A percentile compares a stretch with the other conserved stretches of the same genome.
phyloP scores from a whole-genome alignment of 2,888 invertebrate species.

The Latrodectus elegans region DNA sequence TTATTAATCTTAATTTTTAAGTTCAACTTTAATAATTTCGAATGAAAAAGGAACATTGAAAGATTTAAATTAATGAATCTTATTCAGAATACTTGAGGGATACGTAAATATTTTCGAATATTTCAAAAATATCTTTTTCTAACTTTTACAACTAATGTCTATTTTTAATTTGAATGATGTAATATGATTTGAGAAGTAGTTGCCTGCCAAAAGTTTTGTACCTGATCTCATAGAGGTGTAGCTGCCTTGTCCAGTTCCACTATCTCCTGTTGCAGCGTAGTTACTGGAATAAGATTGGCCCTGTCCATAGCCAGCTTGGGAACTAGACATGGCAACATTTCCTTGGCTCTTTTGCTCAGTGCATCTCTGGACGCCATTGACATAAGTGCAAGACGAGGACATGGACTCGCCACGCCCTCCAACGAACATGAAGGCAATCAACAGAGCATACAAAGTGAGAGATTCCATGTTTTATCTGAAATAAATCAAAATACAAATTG shows the following conservation, averaged over 20 bases:
- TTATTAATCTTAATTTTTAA: too few relatives aligned
- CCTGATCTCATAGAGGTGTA: background rate
- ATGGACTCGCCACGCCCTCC: slow-evolving; percentile 1
- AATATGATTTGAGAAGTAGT: too few relatives aligned
- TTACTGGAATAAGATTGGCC: background rate
- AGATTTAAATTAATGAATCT: too few relatives aligned
- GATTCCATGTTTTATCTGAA: slow-evolving; percentile 19
- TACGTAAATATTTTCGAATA: too few relatives aligned
- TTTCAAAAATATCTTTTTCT: too few relatives aligned
- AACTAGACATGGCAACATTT: slow-evolving; percentile 6
- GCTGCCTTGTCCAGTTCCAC: background rate
- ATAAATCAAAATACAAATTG: background rate
- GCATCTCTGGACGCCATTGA: slow-evolving; percentile 29
- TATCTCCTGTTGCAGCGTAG: slow-evolving; percentile 15
- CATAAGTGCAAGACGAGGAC: slow-evolving; percentile 34
- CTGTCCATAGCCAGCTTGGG: background rate
- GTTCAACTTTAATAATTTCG: too few relatives aligned
- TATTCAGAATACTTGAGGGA: too few relatives aligned
- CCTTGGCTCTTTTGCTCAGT: slow-evolving; percentile 6
- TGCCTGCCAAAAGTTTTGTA: background rate
- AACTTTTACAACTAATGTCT: too few relatives aligned
- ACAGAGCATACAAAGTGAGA: slow-evolving; percentile 3
- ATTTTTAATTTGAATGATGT: too few relatives aligned
- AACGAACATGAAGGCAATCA: slow-evolving; percentile 22
- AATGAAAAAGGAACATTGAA: too few relatives aligned